These are phyloP conservation scores for Alexandromys fortis DNA, from an alignment of 2,113 vertebrate species.

Conservation along the genomic window DNA sequence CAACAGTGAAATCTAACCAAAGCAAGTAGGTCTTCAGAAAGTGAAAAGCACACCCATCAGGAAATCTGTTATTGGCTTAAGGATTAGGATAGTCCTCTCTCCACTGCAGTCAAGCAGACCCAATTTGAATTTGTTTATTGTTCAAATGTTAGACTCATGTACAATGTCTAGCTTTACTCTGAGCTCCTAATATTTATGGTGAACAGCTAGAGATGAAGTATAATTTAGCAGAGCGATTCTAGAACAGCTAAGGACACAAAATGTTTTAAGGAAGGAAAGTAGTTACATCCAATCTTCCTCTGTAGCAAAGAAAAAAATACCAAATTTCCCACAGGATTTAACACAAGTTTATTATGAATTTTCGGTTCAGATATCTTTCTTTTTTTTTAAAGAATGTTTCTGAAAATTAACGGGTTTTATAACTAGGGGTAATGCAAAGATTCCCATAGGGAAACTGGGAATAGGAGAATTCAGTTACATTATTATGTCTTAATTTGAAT, in stretches of 20 bases:
- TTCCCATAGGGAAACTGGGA: background rate
- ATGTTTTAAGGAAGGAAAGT: background rate
- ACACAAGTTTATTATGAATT: background rate
- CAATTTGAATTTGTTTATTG: background rate
- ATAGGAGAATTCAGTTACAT: background rate
- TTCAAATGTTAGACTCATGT: background rate
- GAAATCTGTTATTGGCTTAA: background rate
- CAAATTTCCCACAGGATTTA: background rate
- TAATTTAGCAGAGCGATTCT: background rate
- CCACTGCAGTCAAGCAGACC: background rate
- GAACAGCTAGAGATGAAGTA: background rate
- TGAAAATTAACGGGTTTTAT: background rate
- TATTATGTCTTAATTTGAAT: slow-evolving; percentile 27
- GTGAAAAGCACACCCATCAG: background rate
- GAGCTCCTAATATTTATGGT: background rate
- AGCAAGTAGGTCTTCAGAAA: background rate
- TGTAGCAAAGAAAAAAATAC: background rate
- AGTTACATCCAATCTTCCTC: background rate
- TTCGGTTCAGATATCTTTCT: slow-evolving; percentile 38
- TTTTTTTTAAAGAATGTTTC: background rate
- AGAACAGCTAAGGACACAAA: background rate
- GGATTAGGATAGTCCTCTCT: background rate
- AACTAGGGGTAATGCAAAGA: slow-evolving; percentile 21
- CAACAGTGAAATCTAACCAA: background rate
- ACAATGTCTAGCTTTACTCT: background rate